These are phyloP conservation scores for Diuraphis noxia DNA, from an alignment of 1,140 invertebrate genomes.

Conservation along the genomic window DNA sequence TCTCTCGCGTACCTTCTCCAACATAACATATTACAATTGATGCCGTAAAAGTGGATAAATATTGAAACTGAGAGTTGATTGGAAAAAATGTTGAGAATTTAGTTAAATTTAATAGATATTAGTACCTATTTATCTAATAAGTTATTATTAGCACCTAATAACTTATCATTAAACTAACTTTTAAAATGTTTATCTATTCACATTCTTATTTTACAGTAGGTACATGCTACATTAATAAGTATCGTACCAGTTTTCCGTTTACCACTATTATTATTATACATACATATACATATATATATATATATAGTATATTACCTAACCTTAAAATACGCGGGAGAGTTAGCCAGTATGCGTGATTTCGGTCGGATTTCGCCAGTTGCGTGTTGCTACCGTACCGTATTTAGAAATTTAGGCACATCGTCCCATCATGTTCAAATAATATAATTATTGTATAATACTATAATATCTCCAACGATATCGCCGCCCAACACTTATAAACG, in stretches of 20 bases:
- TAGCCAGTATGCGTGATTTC: neutral
- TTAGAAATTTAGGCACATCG: slow-evolving; percentile 9
- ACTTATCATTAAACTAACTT: neutral
- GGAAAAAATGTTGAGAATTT: neutral
- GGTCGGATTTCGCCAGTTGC: neutral
- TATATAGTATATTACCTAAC: neutral
- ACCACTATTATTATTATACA: too few relatives aligned
- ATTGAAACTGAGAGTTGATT: neutral
- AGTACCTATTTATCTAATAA: neutral
- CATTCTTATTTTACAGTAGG: too few relatives aligned
- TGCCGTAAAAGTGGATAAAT: neutral
- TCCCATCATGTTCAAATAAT: neutral
- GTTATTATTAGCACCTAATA: too few relatives aligned
- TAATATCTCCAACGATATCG: neutral
- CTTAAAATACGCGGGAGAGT: neutral
- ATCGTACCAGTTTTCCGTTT: too few relatives aligned
- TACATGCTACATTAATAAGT: too few relatives aligned
- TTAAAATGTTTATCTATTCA: neutral
- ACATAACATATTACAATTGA: neutral
- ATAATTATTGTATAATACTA: too few relatives aligned
- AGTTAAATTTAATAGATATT: neutral
- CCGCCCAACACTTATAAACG: neutral
- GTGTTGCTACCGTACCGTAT: neutral
- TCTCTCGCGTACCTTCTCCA: too few relatives aligned
- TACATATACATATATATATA: too few relatives aligned